Percentiles rank a stretch among this genome's conserved stretches.
Evolutionary conservation across 2,888 invertebrate species (phyloP).

Genomic region (Diloba caeruleocephala): DNA sequence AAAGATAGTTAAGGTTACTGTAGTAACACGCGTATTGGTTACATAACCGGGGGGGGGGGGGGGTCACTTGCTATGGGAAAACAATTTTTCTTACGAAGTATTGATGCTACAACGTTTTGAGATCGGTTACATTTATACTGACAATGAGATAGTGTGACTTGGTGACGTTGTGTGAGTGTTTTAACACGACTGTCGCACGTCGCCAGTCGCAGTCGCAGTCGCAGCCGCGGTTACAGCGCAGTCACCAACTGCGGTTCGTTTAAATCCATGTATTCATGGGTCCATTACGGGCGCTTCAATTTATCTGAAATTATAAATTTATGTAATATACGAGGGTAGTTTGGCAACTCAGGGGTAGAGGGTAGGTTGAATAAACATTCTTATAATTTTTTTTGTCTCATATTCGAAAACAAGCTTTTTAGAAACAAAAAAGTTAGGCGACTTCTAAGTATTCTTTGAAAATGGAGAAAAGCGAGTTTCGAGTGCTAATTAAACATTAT

Average conservation of each 20-base stretch:
- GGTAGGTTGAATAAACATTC: too few species aligned
- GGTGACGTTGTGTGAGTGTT: not conserved
- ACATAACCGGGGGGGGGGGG: not conserved
- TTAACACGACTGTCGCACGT: not conserved
- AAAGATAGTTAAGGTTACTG: too few species aligned
- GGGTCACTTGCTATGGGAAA: not conserved
- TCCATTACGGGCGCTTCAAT: slow-evolving; percentile 1
- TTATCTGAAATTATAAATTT: slow-evolving; percentile 26
- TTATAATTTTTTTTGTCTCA: too few species aligned
- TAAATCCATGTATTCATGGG: not conserved
- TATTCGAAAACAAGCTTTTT: too few species aligned
- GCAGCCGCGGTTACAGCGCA: not conserved
- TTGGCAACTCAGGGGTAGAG: too few species aligned
- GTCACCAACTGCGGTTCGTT: not conserved
- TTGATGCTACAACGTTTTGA: slow-evolving; percentile 21
- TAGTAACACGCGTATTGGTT: too few species aligned
- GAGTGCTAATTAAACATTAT: too few species aligned
- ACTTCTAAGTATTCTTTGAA: too few species aligned
- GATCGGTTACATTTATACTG: slow-evolving; percentile 33
- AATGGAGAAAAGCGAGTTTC: too few species aligned
- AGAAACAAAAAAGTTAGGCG: too few species aligned
- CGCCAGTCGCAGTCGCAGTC: not conserved
- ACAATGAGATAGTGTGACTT: slow-evolving; percentile 4
- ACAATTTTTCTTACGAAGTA: slow-evolving; percentile 15
- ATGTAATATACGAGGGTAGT: too few species aligned